These are phyloP conservation scores for Tetramorium parvispinum DNA, from an alignment of 1,140 invertebrate genomes.

Conservation along the genomic window DNA sequence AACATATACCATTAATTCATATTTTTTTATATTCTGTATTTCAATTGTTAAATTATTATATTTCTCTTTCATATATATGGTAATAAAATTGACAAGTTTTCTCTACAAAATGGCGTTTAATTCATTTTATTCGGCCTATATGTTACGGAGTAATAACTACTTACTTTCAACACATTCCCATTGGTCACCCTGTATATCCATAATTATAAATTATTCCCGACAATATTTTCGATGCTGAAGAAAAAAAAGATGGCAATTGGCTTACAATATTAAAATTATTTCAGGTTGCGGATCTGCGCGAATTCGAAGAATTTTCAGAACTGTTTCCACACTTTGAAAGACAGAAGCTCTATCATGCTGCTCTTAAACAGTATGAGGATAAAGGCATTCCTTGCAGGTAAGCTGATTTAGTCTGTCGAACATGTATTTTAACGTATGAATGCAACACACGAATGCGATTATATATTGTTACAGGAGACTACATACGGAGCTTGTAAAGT, in stretches of 20 bases:
- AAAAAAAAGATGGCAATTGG: neutral
- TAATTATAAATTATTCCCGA: neutral
- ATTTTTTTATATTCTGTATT: too few species aligned
- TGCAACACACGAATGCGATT: neutral
- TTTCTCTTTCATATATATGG: too few species aligned
- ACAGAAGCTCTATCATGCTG: constrained; percentile 92
- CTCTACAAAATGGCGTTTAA: too few species aligned
- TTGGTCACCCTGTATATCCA: too few species aligned
- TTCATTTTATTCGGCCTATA: too few species aligned
- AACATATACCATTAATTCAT: too few species aligned
- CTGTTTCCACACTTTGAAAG: constrained; percentile 91
- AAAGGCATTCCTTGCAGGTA: constrained; percentile 92
- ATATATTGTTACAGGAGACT: constrained; percentile 87
- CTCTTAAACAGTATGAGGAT: constrained; percentile 91
- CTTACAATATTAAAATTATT: constrained; percentile 67
- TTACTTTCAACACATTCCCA: too few species aligned
- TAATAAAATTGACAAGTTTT: too few species aligned
- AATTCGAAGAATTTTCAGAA: constrained; percentile 94
- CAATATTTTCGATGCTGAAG: neutral
- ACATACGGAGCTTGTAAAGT: constrained; percentile 94
- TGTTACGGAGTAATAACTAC: too few species aligned
- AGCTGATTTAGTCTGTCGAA: neutral
- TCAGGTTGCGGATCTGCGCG: constrained; percentile 95
- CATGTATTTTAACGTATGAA: neutral
- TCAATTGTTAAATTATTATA: too few species aligned